These are phyloP conservation scores for Eulithis testata DNA, from an alignment of 2,888 invertebrate genomes.

Conservation along the genomic window DNA sequence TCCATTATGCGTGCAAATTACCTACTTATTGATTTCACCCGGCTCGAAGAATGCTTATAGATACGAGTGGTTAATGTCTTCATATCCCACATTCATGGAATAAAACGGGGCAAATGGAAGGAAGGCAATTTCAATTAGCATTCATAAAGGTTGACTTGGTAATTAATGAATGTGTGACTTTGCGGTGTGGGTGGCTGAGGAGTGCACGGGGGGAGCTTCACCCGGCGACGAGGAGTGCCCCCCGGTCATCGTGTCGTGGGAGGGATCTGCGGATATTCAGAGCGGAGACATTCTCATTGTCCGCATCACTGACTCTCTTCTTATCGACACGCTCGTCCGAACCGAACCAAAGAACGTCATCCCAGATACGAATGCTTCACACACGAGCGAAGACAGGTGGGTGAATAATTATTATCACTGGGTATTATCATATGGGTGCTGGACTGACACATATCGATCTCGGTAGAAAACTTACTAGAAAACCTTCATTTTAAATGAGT, in stretches of 20 bases:
- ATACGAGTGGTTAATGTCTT: conserved; percentile 28
- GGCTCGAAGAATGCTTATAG: conserved; percentile 7
- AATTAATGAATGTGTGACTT: conserved; percentile 64
- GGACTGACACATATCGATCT: conserved; percentile 35
- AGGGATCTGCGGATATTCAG: conserved; percentile 88
- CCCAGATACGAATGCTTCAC: conserved; percentile 58
- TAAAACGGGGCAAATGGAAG: conserved; percentile 39
- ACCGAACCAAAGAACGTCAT: conserved; percentile 59
- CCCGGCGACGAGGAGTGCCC: conserved; percentile 78
- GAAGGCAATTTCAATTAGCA: conserved; percentile 51
- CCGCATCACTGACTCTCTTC: conserved; percentile 87
- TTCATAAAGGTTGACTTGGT: conserved; percentile 53
- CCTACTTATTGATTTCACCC: conserved; percentile 6
- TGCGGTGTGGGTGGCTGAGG: conserved; percentile 74
- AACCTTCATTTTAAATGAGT: conserved; percentile 8
- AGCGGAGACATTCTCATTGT: conserved; percentile 89
- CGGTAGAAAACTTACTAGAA: conserved; percentile 29
- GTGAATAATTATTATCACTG: conserved; percentile 35
- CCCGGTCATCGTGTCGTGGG: conserved; percentile 86
- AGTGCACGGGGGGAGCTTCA: conserved; percentile 58
- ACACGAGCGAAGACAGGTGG: conserved; percentile 64
- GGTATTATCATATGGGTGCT: conserved; percentile 11
- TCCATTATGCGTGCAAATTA: conserved; percentile 2
- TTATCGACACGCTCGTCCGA: conserved; percentile 68
- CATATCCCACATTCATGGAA: conserved; percentile 32